A percentile compares a stretch with the other conserved stretches of the same genome.
These are phyloP conservation scores for Cirrhinus molitorella DNA, from an alignment of 2,797 vertebrate species.

Conservation along the genomic window DNA sequence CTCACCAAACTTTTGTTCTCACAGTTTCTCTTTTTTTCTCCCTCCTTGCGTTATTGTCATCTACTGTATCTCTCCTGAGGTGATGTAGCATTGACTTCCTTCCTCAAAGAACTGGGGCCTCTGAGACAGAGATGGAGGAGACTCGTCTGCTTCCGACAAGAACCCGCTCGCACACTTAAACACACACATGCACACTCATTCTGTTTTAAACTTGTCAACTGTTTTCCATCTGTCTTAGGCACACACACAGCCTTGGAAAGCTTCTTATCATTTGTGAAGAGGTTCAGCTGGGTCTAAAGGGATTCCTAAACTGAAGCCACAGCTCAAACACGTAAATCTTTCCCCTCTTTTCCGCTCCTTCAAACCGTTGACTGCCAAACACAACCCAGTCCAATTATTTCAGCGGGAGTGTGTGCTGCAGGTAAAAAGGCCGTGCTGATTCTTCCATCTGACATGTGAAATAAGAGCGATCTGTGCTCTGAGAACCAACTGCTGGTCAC, in stretches of 20 bases:
- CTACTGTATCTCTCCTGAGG: conserved; percentile 45
- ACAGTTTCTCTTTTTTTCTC: neutral
- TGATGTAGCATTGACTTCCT: conserved; percentile 46
- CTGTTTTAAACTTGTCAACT: conserved; percentile 30
- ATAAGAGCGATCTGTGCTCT: conserved; percentile 1
- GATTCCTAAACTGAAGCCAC: conserved; percentile 36
- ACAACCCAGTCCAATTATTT: conserved; percentile 48
- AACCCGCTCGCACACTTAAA: conserved; percentile 5
- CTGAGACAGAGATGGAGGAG: conserved; percentile 47
- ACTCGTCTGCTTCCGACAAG: conserved; percentile 44
- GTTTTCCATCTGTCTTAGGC: conserved; percentile 28
- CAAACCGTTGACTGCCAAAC: conserved; percentile 23
- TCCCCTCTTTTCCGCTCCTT: conserved; percentile 22
- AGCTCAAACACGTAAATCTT: conserved; percentile 48
- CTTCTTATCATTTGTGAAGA: conserved; percentile 31
- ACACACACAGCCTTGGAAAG: conserved; percentile 34
- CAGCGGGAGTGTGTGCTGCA: conserved; percentile 11
- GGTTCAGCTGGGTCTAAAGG: conserved; percentile 44
- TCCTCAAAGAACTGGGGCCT: conserved; percentile 41
- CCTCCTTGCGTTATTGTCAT: conserved; percentile 7
- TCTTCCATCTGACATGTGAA: conserved; percentile 31
- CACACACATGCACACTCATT: conserved; percentile 16
- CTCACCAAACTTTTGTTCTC: conserved; percentile 9
- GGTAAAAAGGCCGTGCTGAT: conserved; percentile 23
- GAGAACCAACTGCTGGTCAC: neutral